phyloP scores from a whole-genome alignment of 2,888 invertebrate genomes.

The Nebria brevicollis region DNA sequence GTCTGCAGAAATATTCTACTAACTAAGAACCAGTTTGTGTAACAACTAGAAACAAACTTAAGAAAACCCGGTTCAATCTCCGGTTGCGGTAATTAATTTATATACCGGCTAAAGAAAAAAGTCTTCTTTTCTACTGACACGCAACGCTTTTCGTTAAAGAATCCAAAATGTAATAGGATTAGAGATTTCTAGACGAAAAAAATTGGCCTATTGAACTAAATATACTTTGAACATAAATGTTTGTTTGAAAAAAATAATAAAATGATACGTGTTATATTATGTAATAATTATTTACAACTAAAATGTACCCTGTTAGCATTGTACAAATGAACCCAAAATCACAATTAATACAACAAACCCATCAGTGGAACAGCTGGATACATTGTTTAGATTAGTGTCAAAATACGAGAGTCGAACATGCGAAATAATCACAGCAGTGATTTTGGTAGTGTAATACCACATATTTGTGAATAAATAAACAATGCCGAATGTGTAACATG shows the following conservation, averaged over 20 bases:
- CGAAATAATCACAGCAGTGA: background rate
- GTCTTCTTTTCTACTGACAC: background rate
- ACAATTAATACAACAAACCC: no score
- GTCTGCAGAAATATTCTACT: background rate
- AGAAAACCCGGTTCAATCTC: background rate
- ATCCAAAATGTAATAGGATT: background rate
- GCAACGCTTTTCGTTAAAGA: background rate
- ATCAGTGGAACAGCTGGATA: background rate
- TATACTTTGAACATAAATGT: no score
- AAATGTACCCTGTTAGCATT: no score
- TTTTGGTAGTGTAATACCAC: background rate
- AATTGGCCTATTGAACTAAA: no score
- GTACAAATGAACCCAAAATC: no score
- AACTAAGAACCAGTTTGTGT: background rate
- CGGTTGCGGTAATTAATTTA: background rate
- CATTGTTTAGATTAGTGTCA: background rate
- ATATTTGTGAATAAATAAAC: background rate
- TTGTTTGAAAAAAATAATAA: no score
- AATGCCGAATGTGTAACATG: background rate
- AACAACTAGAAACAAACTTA: background rate
- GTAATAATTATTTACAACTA: no score
- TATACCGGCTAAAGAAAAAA: background rate
- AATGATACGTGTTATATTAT: no score
- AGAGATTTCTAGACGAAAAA: no score
- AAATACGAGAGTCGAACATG: background rate